Conservation (phyloP, 2,888 invertebrate genomes). For the Drosophila paranaensis region DNA sequence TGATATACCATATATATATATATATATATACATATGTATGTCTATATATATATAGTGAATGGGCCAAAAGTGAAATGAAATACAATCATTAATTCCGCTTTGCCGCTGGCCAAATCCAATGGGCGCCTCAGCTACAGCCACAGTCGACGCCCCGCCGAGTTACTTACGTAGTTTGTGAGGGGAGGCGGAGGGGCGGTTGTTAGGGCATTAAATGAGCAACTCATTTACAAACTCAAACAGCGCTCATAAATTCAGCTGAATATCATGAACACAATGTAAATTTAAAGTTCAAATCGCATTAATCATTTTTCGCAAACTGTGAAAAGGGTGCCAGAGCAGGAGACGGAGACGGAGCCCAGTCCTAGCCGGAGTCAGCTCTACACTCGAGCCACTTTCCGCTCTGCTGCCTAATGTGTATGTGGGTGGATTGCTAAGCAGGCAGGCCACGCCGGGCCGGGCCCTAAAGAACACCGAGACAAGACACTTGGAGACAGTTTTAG, state of each 20-base stretch:
- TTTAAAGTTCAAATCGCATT: conserved; percentile 78
- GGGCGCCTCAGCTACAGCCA: conserved; percentile 4
- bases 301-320: conserved; percentile 70
- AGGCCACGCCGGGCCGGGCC: neutral
- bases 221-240: conserved; percentile 79
- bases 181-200: conserved; percentile 46
- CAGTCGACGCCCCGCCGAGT: conserved; percentile 16
- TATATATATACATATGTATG: neutral
- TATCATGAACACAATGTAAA: conserved; percentile 80
- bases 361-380: conserved; percentile 2
- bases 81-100: conserved; percentile 75
- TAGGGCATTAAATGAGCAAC: conserved; percentile 77
- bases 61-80: conserved; percentile 59
- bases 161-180: conserved; percentile 38
- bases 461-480: conserved; percentile 18
- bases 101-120: conserved; percentile 50
- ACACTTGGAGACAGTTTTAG: conserved; percentile 68
- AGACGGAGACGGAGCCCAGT: neutral
- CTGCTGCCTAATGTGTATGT: conserved; percentile 27
- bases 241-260: conserved; percentile 77
- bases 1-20: conserved; percentile 23
- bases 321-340: conserved; percentile 46
- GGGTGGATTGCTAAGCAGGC: conserved; percentile 30
- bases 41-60: conserved; percentile 23
- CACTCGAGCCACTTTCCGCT: conserved; percentile 3